Evolutionary conservation across 2,797 vertebrate genomes (phyloP).

Genomic region (Tinamus major): DNA sequence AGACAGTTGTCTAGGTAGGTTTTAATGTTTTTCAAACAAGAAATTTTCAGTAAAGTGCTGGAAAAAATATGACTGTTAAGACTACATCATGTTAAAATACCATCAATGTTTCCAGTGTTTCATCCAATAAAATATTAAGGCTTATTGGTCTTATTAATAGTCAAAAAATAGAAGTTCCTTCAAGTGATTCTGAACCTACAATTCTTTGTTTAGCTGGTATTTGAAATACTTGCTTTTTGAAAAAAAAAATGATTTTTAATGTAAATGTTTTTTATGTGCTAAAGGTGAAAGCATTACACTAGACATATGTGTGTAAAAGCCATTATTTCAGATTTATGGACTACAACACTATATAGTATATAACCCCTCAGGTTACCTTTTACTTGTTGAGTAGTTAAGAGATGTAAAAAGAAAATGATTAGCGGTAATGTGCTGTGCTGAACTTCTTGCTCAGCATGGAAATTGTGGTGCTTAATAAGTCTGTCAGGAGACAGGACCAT

Average conservation of each 20-base stretch:
- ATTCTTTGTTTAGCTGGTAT: background rate
- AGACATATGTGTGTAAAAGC: background rate
- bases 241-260: accelerated
- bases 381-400: background rate
- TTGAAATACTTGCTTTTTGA: background rate
- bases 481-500: background rate
- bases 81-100: background rate
- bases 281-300: background rate
- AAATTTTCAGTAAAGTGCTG: background rate
- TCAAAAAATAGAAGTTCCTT: background rate
- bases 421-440: background rate
- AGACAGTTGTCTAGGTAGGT: background rate
- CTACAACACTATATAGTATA: background rate
- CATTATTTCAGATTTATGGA: background rate
- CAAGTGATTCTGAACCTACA: background rate
- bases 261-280: background rate
- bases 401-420: background rate
- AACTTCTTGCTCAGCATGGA: background rate
- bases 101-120: background rate
- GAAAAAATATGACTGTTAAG: background rate
- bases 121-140: background rate
- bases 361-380: background rate
- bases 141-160: background rate
- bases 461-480: background rate
- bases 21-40: background rate